Percentiles rank a stretch among this genome's conserved stretches.
phyloP scores from a whole-genome alignment of 2,797 vertebrate species.

The Neoniphon sammara region DNA sequence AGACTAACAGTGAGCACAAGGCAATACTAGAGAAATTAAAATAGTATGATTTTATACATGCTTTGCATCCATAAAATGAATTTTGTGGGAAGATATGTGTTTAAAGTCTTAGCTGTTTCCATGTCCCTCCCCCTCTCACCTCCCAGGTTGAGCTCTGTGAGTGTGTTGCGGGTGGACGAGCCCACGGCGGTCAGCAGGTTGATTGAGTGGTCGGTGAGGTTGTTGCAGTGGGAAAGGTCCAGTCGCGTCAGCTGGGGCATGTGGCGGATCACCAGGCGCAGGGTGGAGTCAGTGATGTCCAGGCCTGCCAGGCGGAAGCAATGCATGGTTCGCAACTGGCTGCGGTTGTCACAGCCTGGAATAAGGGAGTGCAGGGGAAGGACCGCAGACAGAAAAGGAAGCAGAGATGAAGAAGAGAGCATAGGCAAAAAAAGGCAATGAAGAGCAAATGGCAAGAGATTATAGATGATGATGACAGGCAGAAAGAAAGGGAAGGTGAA shows the following conservation, averaged over 20 bases:
- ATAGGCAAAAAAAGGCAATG: neutral
- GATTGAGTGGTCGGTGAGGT: conserved; percentile 93
- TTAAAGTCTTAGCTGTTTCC: neutral
- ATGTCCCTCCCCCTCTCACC: conserved; percentile 76
- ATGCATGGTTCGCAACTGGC: conserved; percentile 94
- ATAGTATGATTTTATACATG: neutral
- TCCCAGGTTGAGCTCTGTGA: conserved; percentile 94
- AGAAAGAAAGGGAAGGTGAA: neutral
- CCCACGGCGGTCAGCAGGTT: conserved; percentile 97
- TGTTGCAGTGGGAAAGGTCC: conserved; percentile 95
- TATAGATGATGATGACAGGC: neutral
- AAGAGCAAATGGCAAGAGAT: neutral
- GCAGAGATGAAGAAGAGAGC: neutral
- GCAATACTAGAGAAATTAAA: neutral
- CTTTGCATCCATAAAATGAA: neutral
- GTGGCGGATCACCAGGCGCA: conserved; percentile 96
- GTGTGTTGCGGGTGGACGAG: conserved; percentile 95
- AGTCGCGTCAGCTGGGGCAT: conserved; percentile 96
- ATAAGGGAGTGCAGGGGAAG: neutral
- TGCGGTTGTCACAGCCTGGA: conserved; percentile 95
- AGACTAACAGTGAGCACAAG: neutral
- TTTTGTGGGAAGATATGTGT: neutral
- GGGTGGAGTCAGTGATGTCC: conserved; percentile 94
- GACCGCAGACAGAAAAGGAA: neutral
- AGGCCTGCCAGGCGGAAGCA: conserved; percentile 94